These are phyloP conservation scores for Trichacis sp. DNA, from an alignment of 2,888 invertebrate species.

Conservation along the genomic window DNA sequence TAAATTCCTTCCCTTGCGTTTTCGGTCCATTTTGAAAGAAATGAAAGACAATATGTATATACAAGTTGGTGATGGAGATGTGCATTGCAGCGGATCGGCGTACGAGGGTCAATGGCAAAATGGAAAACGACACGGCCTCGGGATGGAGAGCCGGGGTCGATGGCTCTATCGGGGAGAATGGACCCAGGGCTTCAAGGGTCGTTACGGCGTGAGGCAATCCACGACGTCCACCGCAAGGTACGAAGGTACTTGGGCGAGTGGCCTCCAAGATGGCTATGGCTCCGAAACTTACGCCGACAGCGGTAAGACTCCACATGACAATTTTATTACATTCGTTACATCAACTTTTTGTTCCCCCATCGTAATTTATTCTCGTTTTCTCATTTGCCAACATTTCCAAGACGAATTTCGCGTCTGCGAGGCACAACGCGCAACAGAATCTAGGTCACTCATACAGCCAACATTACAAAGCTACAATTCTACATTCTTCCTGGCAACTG, in stretches of 20 bases:
- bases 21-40: too few relatives aligned
- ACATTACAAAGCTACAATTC: too few relatives aligned
- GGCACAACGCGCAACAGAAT: too few relatives aligned
- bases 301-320: too few relatives aligned
- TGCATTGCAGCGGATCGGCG: slow-evolving; percentile 83
- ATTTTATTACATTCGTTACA: too few relatives aligned
- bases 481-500: too few relatives aligned
- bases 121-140: slow-evolving; percentile 97
- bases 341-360: too few relatives aligned
- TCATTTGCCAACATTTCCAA: too few relatives aligned
- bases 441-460: too few relatives aligned
- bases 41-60: too few relatives aligned
- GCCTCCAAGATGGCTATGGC: slow-evolving; percentile 99
- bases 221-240: slow-evolving; percentile 95
- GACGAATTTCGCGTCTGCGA: too few relatives aligned
- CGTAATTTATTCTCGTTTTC: too few relatives aligned
- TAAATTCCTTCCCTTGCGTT: slow-evolving; percentile 11
- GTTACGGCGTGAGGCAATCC: slow-evolving; percentile 97
- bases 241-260: slow-evolving; percentile 98
- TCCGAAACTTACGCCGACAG: slow-evolving; percentile 99
- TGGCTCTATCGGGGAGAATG: slow-evolving; percentile 99
- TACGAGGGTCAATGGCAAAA: slow-evolving; percentile 99
- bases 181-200: slow-evolving; percentile 98
- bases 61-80: neutral
- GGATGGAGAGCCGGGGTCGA: slow-evolving; percentile 95